Percentiles rank a stretch among this genome's conserved stretches.
Evolutionary conservation across 2,797 vertebrate genomes (phyloP).

Genomic region (Tolypeutes matacus): DNA sequence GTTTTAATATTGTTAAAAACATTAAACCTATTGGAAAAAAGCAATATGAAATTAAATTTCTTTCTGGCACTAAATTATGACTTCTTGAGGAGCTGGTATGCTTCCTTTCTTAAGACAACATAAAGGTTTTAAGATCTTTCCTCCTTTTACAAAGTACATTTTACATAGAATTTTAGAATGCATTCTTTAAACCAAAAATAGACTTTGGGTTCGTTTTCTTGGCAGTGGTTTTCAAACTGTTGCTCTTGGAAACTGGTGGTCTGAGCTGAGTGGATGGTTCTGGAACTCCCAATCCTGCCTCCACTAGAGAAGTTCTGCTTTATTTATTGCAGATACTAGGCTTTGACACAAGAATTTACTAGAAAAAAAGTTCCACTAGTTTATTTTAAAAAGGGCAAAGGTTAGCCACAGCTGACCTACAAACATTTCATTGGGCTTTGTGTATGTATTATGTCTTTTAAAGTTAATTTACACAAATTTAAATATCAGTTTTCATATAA

Average conservation of each 20-base stretch:
- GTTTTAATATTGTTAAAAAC: not conserved
- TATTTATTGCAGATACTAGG: not conserved
- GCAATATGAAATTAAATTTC: not conserved
- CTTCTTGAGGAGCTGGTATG: not conserved
- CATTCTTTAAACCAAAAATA: not conserved
- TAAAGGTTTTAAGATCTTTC: conserved; percentile 24
- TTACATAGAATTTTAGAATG: not conserved
- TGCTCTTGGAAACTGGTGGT: not conserved
- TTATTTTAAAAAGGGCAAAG: no score
- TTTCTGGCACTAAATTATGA: not conserved
- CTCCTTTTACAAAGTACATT: not conserved
- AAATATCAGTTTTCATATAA: conserved; percentile 9
- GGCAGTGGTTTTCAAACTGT: not conserved
- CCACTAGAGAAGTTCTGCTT: not conserved
- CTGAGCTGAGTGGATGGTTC: not conserved
- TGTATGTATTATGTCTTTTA: not conserved
- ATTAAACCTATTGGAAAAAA: not conserved
- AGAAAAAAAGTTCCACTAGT: not conserved
- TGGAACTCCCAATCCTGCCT: not conserved
- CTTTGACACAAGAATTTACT: not conserved
- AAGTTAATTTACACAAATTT: not conserved
- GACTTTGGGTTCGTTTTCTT: not conserved
- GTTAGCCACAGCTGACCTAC: not conserved
- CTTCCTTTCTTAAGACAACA: conserved; percentile 15
- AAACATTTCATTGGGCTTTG: not conserved